phyloP scores from a whole-genome alignment of 2,888 invertebrate genomes.

The Dicyrtoma fusca region DNA sequence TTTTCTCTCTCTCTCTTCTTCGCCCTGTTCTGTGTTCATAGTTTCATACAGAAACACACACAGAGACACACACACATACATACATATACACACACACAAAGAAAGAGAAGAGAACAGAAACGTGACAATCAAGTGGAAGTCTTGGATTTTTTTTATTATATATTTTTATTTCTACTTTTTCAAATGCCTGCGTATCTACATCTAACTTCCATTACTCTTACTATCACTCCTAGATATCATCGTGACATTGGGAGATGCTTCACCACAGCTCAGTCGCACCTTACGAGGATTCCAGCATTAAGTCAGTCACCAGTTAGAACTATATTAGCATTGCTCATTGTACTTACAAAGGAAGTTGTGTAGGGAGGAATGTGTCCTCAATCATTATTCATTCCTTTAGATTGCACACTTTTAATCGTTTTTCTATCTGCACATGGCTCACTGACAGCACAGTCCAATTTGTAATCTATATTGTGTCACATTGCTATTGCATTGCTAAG shows the following conservation, averaged over 20 bases:
- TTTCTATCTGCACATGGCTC: too few species aligned
- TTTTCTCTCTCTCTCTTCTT: slow-evolving; percentile 7
- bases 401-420: too few species aligned
- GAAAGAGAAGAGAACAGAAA: slow-evolving; percentile 19
- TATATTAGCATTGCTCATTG: too few species aligned
- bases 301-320: slow-evolving; percentile 19
- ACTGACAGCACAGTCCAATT: too few species aligned
- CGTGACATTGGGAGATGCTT: too few species aligned
- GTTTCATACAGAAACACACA: neutral
- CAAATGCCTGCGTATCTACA: neutral
- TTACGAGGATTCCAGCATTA: neutral
- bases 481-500: too few species aligned
- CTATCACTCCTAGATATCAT: too few species aligned
- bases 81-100: slow-evolving; percentile 6
- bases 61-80: slow-evolving; percentile 3
- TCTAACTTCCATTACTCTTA: too few species aligned
- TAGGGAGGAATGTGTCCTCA: too few species aligned
- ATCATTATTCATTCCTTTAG: too few species aligned
- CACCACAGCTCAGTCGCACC: neutral
- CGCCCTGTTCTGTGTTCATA: neutral
- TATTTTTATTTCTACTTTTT: neutral
- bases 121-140: slow-evolving; percentile 33
- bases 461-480: too few species aligned
- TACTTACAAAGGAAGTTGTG: neutral
- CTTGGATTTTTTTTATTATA: slow-evolving; percentile 16